Evolutionary conservation across 2,797 vertebrate species (phyloP).

Genomic region (Lagorchestes hirsutus): DNA sequence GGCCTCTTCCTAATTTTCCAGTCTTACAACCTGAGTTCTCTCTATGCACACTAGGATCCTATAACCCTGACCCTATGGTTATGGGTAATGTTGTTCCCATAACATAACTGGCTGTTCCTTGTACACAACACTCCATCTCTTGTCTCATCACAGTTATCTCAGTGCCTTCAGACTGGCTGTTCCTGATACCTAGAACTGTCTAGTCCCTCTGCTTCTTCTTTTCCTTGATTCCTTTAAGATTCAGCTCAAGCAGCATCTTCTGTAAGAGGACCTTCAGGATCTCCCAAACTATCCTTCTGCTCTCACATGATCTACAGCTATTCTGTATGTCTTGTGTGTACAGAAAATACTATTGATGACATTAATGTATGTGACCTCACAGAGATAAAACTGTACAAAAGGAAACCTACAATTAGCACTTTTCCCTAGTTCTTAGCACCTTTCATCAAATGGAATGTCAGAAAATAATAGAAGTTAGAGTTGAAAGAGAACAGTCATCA

Average conservation of each 20-base stretch:
- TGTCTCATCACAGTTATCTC: neutral
- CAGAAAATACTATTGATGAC: neutral
- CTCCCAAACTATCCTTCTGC: neutral
- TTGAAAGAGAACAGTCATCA: neutral
- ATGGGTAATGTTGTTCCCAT: no score
- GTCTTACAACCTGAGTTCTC: neutral
- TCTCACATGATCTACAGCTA: neutral
- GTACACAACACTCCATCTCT: neutral
- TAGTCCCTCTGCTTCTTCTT: neutral
- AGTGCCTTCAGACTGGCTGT: neutral
- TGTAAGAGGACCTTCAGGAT: neutral
- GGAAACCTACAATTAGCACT: neutral
- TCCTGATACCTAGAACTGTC: neutral
- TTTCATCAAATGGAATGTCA: neutral
- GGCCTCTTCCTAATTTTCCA: neutral
- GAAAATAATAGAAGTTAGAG: neutral
- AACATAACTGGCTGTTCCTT: neutral
- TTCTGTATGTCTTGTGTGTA: neutral
- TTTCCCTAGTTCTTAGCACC: neutral
- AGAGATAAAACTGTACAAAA: neutral
- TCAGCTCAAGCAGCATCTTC: neutral
- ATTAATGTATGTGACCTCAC: neutral
- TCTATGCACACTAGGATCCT: neutral
- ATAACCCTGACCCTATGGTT: neutral
- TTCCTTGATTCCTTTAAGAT: neutral